A percentile compares a stretch with the other conserved stretches of the same genome.
Conservation (phyloP, 2,888 invertebrate species). For the Cordilura impudica region DNA sequence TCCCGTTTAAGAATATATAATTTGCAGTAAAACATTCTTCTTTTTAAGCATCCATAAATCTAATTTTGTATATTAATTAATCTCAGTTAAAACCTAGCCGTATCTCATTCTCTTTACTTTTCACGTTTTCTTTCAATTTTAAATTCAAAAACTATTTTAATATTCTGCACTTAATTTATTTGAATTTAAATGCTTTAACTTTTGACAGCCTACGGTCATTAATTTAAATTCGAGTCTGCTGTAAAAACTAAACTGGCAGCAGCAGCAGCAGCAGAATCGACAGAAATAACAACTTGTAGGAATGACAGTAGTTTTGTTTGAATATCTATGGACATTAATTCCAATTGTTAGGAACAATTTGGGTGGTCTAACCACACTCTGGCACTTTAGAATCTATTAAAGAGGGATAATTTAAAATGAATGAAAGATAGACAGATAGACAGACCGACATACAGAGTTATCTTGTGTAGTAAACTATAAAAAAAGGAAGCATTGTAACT, state of each 20-base stretch:
- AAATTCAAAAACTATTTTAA: slow-evolving; percentile 44
- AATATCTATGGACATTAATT: slow-evolving; percentile 45
- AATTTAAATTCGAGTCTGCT: slow-evolving; percentile 56
- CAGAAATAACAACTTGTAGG: slow-evolving; percentile 49
- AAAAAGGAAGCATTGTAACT: slow-evolving; percentile 3
- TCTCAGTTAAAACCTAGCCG: background rate
- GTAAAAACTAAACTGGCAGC: slow-evolving; percentile 34
- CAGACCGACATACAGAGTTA: background rate
- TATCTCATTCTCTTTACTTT: background rate
- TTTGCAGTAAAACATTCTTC: no score
- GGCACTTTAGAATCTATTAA: slow-evolving; percentile 58
- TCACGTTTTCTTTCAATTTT: background rate
- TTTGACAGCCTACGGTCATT: slow-evolving; percentile 62
- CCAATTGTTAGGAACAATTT: slow-evolving; percentile 54
- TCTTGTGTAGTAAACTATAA: no score
- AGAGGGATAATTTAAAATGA: slow-evolving; percentile 51
- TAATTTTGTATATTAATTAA: background rate
- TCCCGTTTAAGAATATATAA: no score
- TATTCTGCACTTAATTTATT: slow-evolving; percentile 59
- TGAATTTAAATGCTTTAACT: slow-evolving; percentile 63
- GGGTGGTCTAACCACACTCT: slow-evolving; percentile 61
- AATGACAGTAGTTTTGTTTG: slow-evolving; percentile 25
- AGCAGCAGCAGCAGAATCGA: slow-evolving; percentile 20
- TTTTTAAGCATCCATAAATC: no score
- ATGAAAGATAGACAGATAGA: slow-evolving; percentile 30